Percentiles rank a stretch among this genome's conserved stretches.
These are phyloP conservation scores for Chunga burmeisteri DNA, from an alignment of 2,113 vertebrate genomes.

Conservation along the genomic window DNA sequence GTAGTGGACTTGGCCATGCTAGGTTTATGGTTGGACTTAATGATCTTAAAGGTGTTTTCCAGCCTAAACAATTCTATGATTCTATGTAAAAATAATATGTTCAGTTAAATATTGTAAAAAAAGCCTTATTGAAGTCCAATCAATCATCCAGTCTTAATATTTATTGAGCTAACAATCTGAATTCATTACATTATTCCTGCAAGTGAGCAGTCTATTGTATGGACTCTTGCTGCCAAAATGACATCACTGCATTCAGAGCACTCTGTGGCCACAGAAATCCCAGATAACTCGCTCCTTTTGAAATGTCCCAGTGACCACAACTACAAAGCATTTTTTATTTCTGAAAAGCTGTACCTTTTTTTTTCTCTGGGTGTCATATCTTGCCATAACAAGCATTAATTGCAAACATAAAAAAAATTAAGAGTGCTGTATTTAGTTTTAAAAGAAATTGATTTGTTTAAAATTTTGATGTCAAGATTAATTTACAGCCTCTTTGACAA, in stretches of 20 bases:
- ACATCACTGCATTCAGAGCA: not conserved
- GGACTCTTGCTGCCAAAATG: not conserved
- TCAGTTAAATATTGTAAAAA: not conserved
- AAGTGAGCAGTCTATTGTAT: not conserved
- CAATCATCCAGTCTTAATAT: not conserved
- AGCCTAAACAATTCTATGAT: too few species aligned
- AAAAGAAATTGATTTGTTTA: not conserved
- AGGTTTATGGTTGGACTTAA: too few species aligned
- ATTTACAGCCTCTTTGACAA: not conserved
- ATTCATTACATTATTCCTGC: not conserved
- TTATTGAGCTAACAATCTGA: not conserved
- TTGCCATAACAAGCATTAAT: not conserved
- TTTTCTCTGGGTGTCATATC: not conserved
- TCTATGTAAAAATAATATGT: not conserved
- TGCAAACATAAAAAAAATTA: not conserved
- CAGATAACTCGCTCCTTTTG: not conserved
- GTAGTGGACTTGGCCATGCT: too few species aligned
- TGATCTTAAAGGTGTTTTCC: too few species aligned
- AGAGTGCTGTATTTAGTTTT: not conserved
- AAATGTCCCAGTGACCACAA: rapidly evolving
- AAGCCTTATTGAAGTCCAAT: not conserved
- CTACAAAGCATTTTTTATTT: not conserved
- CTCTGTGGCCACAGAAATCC: not conserved
- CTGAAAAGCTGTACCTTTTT: not conserved
- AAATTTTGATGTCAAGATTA: not conserved